Conservation (phyloP, 2,797 vertebrate species). For the Gymnoscopelus microlampas region DNA sequence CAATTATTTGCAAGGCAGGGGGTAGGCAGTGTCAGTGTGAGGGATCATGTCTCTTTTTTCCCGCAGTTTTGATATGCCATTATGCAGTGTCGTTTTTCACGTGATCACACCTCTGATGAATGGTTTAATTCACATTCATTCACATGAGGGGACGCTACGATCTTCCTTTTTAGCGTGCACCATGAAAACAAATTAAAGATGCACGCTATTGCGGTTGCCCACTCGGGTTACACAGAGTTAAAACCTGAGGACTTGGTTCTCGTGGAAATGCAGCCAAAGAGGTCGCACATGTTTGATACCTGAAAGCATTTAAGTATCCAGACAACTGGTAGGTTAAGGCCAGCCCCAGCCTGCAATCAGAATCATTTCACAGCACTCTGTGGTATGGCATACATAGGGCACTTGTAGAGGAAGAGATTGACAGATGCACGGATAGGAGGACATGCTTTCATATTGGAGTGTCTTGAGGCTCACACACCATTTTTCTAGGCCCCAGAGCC, state of each 20-base stretch:
- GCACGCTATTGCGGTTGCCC: no score
- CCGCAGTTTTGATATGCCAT: constrained; percentile 31
- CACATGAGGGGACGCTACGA: background rate
- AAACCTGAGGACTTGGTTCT: no score
- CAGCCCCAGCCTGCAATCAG: background rate
- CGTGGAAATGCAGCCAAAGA: no score
- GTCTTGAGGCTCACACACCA: constrained; percentile 17
- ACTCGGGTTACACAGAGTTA: no score
- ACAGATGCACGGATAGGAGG: background rate
- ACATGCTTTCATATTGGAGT: constrained; percentile 2
- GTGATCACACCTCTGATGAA: constrained; percentile 19
- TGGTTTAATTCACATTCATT: background rate
- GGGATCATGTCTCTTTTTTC: constrained; percentile 32
- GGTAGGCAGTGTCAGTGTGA: constrained; percentile 11
- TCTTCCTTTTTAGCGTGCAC: no score
- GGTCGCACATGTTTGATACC: no score
- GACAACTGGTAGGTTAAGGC: background rate
- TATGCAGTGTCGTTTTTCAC: constrained; percentile 27
- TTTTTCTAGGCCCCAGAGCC: constrained; percentile 60
- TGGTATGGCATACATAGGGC: background rate
- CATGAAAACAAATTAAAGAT: no score
- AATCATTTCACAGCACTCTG: background rate
- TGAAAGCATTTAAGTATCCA: background rate
- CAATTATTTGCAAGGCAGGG: background rate
- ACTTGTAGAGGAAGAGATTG: background rate